Conservation (phyloP, 2,113 vertebrate genomes). For the Coptodon rendalli region DNA sequence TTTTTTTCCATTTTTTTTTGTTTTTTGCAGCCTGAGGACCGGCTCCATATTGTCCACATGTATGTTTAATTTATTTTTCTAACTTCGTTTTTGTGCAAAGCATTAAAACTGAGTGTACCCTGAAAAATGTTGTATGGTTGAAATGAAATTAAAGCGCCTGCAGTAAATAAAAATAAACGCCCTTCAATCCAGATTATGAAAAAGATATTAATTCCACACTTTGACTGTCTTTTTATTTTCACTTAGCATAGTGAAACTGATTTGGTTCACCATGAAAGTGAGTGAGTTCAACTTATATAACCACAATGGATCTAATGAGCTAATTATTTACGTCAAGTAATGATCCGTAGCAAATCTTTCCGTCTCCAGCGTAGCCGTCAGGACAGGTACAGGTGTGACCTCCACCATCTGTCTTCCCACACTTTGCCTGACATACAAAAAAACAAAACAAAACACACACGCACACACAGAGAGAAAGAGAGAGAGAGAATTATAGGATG, state of each 20-base stretch:
- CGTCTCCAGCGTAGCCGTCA: slow-evolving; percentile 77
- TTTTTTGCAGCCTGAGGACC: not conserved
- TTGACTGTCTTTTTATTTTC: not conserved
- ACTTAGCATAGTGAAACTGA: not conserved
- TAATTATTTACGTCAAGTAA: slow-evolving; percentile 59
- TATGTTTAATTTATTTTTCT: not conserved
- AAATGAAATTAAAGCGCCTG: not conserved
- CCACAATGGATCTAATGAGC: not conserved
- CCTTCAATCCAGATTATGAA: not conserved
- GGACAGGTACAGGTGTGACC: slow-evolving; percentile 77
- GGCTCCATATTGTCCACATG: not conserved
- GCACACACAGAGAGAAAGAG: rapidly evolving
- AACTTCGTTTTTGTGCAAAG: not conserved
- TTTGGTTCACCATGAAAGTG: not conserved
- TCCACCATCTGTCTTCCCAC: slow-evolving; percentile 62
- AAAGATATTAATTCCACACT: not conserved
- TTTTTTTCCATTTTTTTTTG: not conserved
- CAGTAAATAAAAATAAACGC: not conserved
- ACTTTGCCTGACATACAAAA: slow-evolving; percentile 74
- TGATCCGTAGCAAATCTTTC: slow-evolving; percentile 79
- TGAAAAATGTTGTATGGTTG: not conserved
- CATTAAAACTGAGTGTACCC: not conserved
- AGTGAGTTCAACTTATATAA: not conserved
- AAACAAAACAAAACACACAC: not conserved
- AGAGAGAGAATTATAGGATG: not conserved